Conservation (phyloP, 1,140 invertebrate genomes). For the Thereuonema tuberculata region DNA sequence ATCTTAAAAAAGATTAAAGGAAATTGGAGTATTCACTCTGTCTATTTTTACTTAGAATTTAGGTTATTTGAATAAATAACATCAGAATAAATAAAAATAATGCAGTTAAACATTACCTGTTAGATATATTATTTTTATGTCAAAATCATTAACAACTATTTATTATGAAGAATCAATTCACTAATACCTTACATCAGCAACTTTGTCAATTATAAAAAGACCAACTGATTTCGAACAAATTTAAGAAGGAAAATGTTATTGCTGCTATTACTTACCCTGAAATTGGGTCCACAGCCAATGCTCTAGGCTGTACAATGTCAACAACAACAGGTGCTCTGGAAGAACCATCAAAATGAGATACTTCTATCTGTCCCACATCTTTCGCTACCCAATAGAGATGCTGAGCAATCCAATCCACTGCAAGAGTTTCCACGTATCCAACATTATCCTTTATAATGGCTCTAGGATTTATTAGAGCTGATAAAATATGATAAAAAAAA, state of each 20-base stretch:
- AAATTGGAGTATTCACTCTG: no score
- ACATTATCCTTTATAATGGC: no score
- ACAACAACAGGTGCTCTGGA: not conserved
- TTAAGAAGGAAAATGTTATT: not conserved
- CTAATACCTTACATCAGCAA: not conserved
- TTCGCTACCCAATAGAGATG: not conserved
- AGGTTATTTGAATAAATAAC: no score
- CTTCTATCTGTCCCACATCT: not conserved
- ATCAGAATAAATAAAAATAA: no score
- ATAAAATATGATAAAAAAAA: no score
- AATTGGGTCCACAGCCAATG: not conserved
- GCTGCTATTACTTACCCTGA: not conserved
- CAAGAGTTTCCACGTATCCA: constrained; percentile 10
- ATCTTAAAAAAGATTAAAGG: no score
- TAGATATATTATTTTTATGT: no score
- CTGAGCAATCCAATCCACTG: not conserved
- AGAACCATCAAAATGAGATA: not conserved
- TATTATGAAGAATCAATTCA: not conserved
- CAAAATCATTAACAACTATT: no score
- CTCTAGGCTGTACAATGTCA: not conserved
- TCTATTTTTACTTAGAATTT: no score
- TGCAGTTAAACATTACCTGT: no score
- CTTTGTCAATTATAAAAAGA: not conserved
- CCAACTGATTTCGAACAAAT: not conserved
- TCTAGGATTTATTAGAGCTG: no score